A percentile compares a stretch with the other conserved stretches of the same genome.
Conservation (phyloP, 2,797 vertebrate genomes). For the Anas flavirostris region DNA sequence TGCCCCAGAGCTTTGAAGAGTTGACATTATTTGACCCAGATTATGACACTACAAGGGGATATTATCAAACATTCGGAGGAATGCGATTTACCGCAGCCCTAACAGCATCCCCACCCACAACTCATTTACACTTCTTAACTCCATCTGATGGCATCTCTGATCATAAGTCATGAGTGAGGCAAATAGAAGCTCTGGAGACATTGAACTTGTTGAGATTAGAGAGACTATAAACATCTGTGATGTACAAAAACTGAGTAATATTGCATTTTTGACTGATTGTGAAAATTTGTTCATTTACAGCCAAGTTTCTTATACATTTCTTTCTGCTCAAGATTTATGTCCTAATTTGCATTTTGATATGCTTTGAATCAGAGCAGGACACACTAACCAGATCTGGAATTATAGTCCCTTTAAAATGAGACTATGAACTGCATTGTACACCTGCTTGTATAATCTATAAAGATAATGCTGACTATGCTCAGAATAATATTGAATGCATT, state of each 20-base stretch:
- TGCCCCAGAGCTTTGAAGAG: neutral
- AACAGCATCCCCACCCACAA: neutral
- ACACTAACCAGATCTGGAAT: slow-evolving; percentile 22
- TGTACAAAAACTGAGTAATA: neutral
- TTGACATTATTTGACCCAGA: neutral
- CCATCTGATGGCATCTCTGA: neutral
- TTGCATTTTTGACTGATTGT: neutral
- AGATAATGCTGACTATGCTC: neutral
- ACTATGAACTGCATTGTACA: neutral
- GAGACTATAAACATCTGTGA: neutral
- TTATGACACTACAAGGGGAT: neutral
- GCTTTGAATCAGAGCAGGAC: neutral
- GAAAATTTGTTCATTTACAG: slow-evolving; percentile 27
- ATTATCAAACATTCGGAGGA: slow-evolving; percentile 5
- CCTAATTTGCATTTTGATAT: slow-evolving; percentile 39
- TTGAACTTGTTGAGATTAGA: neutral
- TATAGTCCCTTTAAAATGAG: slow-evolving; percentile 22
- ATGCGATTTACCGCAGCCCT: neutral
- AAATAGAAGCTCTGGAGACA: neutral
- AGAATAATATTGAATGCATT: neutral
- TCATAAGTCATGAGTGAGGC: neutral
- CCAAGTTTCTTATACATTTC: neutral
- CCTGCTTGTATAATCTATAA: neutral
- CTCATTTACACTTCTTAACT: neutral
- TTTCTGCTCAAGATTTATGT: neutral